These are phyloP conservation scores for Pogona vitticeps DNA, from an alignment of 2,113 vertebrate species.

Conservation along the genomic window DNA sequence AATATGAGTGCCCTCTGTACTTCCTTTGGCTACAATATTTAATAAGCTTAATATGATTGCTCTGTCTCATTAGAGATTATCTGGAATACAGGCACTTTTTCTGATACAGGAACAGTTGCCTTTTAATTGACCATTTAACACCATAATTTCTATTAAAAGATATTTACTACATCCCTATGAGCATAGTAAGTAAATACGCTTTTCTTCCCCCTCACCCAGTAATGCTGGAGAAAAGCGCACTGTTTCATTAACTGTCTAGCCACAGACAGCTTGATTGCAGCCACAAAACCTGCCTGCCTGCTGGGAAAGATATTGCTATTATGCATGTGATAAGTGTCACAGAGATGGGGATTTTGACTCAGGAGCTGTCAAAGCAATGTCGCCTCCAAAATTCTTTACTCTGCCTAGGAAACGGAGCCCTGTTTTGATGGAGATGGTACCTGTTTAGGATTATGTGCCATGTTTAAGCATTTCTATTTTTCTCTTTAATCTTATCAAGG, in stretches of 20 bases:
- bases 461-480: constrained; percentile 40
- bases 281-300: not conserved
- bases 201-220: constrained; percentile 13
- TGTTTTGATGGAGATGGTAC: not conserved
- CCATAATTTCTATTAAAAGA: constrained; percentile 57
- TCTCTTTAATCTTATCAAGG: constrained; percentile 24
- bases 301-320: constrained; percentile 2
- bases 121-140: constrained; percentile 66
- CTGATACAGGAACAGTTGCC: constrained; percentile 53
- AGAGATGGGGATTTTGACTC: not conserved
- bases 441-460: constrained; percentile 36
- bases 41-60: constrained; percentile 55
- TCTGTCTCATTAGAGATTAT: constrained; percentile 59
- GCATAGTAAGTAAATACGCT: constrained; percentile 57
- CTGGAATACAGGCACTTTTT: constrained; percentile 47
- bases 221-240: not conserved
- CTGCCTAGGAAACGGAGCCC: constrained; percentile 15
- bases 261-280: constrained; percentile 29
- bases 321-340: not conserved
- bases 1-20: constrained; percentile 29
- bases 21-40: constrained; percentile 58
- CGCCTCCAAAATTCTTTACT: not conserved
- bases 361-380: constrained; percentile 21
- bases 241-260: constrained; percentile 41
- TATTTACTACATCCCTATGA: constrained; percentile 51